Evolutionary conservation across 2,888 invertebrate species (phyloP).

Genomic region (Diarsia rubi): DNA sequence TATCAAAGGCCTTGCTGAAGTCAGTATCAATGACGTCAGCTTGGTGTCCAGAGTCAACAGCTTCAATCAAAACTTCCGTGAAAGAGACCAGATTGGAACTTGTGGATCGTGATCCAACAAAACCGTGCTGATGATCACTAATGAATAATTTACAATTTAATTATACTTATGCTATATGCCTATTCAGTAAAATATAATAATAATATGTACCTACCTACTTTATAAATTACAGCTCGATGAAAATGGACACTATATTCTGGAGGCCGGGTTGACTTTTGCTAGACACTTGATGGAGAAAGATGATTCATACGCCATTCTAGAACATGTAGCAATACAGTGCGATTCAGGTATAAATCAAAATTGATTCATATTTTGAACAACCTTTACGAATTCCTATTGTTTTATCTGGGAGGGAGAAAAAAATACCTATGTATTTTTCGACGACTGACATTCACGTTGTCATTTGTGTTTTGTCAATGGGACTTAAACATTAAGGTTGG

Average conservation of each 20-base stretch:
- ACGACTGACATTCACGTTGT: not conserved
- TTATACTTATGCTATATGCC: no score
- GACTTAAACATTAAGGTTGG: no score
- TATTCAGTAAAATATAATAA: not conserved
- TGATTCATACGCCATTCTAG: conserved; percentile 7
- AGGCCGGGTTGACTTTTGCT: not conserved
- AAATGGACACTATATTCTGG: conserved; percentile 17
- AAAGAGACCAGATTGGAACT: no score
- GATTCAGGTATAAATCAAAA: conserved; percentile 17
- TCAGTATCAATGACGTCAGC: no score
- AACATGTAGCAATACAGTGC: conserved; percentile 23
- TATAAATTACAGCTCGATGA: conserved; percentile 27
- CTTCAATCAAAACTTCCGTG: no score
- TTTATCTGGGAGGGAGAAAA: not conserved
- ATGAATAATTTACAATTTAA: no score
- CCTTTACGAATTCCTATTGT: not conserved
- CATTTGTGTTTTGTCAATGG: not conserved
- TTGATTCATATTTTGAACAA: not conserved
- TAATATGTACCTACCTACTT: not conserved
- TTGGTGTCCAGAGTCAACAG: no score
- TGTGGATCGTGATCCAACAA: no score
- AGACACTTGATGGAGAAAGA: conserved; percentile 23
- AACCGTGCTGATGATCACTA: no score
- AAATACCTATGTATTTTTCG: not conserved
- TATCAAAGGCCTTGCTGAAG: no score